Percentiles rank a stretch among this genome's conserved stretches.
Evolutionary conservation across 1,140 invertebrate genomes (phyloP).

Genomic region (Galleria mellonella): DNA sequence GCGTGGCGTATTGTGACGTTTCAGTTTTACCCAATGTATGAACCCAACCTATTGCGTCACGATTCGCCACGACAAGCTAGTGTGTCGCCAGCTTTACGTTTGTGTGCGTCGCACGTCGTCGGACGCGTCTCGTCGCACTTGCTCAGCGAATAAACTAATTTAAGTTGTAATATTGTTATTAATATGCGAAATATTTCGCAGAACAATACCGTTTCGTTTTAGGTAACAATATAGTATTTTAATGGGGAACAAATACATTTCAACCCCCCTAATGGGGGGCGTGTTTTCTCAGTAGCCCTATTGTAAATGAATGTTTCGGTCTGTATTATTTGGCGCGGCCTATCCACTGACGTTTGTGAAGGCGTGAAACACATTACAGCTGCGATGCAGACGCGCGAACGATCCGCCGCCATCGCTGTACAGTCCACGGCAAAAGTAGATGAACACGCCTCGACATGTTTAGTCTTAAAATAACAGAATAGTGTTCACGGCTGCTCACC

Average conservation of each 20-base stretch:
- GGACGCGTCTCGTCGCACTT: neutral
- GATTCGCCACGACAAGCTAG: no score
- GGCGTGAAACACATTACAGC: conserved; percentile 67
- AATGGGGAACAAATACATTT: conserved; percentile 8
- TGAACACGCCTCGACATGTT: no score
- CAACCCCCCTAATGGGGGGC: neutral
- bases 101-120: no score
- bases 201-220: neutral
- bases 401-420: neutral
- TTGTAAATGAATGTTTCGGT: neutral
- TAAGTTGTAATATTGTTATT: neutral
- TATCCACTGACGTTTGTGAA: conserved; percentile 19
- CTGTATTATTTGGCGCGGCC: conserved; percentile 2
- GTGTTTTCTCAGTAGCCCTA: conserved; percentile 1
- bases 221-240: neutral
- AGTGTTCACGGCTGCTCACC: neutral
- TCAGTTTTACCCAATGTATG: neutral
- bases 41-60: no score
- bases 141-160: neutral
- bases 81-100: no score
- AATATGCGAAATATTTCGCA: neutral
- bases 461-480: neutral
- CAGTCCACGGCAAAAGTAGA: no score
- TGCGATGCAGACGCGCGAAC: conserved; percentile 14
- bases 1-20: neutral